A percentile compares a stretch with the other conserved stretches of the same genome.
phyloP scores from a whole-genome alignment of 2,797 vertebrate species.

The Sebastes iracundus region DNA sequence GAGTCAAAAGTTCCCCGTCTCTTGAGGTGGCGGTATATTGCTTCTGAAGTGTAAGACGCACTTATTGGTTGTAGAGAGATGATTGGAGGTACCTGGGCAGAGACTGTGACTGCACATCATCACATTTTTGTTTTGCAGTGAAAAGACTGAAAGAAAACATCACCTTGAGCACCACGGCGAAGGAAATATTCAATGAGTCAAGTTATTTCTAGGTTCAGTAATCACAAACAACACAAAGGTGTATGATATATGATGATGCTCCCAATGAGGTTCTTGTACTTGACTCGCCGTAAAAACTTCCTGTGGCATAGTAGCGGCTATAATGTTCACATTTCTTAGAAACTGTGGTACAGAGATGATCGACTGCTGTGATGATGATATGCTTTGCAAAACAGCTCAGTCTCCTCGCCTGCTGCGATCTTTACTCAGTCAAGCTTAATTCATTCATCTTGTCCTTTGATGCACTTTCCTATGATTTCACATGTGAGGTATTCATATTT shows the following conservation, averaged over 20 bases:
- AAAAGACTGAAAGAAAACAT: background rate
- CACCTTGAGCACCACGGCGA: background rate
- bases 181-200: background rate
- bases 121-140: background rate
- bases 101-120: background rate
- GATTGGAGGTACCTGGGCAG: background rate
- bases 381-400: background rate
- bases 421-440: background rate
- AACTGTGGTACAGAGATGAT: too few species aligned
- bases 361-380: too few species aligned
- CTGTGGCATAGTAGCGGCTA: background rate
- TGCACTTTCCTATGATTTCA: background rate
- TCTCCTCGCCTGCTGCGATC: background rate
- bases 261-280: background rate
- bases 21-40: background rate
- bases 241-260: background rate
- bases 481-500: background rate
- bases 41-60: background rate
- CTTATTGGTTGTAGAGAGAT: background rate
- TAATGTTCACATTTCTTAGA: background rate
- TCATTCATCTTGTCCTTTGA: background rate
- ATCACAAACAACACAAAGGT: background rate
- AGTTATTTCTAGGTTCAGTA: constrained; percentile 23
- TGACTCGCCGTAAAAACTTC: background rate
- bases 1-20: constrained; percentile 4